Percentiles rank a stretch among this genome's conserved stretches.
Evolutionary conservation across 2,113 vertebrate species (phyloP).

Genomic region (Solenodon paradoxus): DNA sequence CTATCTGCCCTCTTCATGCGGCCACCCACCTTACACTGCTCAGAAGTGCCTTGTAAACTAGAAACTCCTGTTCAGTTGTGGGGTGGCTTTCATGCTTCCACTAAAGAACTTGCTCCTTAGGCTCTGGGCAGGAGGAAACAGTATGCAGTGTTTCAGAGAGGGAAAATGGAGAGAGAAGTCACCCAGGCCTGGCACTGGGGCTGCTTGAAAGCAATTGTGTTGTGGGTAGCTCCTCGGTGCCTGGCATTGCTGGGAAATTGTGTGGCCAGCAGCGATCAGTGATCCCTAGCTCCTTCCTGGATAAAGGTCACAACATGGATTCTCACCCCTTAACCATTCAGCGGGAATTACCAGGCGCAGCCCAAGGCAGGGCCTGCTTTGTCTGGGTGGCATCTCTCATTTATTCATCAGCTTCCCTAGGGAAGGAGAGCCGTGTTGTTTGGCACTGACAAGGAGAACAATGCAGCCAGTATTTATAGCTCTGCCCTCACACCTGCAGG

Average conservation of each 20-base stretch:
- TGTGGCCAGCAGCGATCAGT: neutral
- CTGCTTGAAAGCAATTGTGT: neutral
- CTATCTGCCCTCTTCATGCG: rapidly evolving
- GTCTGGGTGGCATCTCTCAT: constrained; percentile 44
- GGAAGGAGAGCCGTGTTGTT: constrained; percentile 5
- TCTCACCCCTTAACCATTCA: neutral
- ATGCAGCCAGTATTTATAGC: constrained; percentile 43
- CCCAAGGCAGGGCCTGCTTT: constrained; percentile 12
- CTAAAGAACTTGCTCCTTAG: neutral
- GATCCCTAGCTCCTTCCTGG: neutral
- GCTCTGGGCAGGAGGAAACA: neutral
- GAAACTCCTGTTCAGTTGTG: neutral
- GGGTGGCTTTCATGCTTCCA: neutral
- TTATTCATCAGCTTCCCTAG: constrained; percentile 54
- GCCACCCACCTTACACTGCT: neutral
- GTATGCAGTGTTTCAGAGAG: neutral
- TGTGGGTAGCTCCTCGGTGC: neutral
- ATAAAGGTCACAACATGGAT: neutral
- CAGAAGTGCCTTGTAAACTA: neutral
- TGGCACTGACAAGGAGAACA: constrained; percentile 10
- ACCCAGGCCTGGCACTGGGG: too few species aligned
- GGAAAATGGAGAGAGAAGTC: neutral
- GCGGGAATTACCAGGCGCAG: neutral
- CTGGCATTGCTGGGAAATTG: too few species aligned
- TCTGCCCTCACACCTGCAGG: constrained; percentile 38